These are phyloP conservation scores for Drosophila monieri DNA, from an alignment of 2,888 invertebrate genomes.

Conservation along the genomic window DNA sequence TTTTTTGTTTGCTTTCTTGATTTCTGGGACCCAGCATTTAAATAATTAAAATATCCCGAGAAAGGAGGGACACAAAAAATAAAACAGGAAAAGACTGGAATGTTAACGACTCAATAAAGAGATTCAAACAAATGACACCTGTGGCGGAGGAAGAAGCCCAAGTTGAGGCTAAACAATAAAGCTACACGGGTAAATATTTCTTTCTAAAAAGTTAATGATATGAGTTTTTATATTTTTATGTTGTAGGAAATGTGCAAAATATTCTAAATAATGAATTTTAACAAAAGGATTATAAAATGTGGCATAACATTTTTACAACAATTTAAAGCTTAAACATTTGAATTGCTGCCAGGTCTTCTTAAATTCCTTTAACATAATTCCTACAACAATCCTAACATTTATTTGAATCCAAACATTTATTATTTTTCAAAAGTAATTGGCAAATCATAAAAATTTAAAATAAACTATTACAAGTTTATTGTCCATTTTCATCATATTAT, in stretches of 20 bases:
- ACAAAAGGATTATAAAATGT: no score
- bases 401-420: no score
- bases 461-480: no score
- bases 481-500: no score
- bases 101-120: constrained; percentile 71
- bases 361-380: no score
- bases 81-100: constrained; percentile 40
- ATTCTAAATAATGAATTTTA: not conserved
- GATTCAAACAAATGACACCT: constrained; percentile 61
- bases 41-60: constrained; percentile 65
- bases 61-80: not conserved
- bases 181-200: constrained; percentile 1
- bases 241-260: not conserved
- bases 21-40: constrained; percentile 32
- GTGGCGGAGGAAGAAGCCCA: constrained; percentile 21
- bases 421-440: no score
- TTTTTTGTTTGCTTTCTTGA: not conserved
- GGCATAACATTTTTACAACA: no score
- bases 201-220: not conserved
- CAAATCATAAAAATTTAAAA: no score
- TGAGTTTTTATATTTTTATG: not conserved
- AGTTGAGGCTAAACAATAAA: constrained; percentile 19
- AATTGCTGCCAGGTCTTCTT: no score
- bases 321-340: no score
- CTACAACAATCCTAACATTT: no score